Base-by-base conservation (phyloP, 2,113 vertebrate species). In the Syngnathus scovelli region DNA sequence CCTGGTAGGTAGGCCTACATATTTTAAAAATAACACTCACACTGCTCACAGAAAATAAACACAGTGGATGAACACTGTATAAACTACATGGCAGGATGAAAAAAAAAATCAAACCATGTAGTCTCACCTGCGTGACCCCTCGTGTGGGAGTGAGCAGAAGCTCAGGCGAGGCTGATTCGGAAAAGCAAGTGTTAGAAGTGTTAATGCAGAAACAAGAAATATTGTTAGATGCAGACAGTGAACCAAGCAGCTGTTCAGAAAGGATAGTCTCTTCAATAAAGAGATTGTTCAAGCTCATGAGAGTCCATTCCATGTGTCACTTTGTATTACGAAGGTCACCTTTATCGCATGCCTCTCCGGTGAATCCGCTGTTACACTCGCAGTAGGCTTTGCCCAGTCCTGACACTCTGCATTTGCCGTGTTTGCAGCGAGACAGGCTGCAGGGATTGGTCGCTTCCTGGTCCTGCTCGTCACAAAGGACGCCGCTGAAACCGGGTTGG, bases 371-470 rank as follows among this genome's bases (percentile, higher is more conserved):
- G 92, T 89, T 90, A 80, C 97, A 99, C 61, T 99, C 95, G 66
- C 96, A 99, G 90, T 98, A 99, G 12, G 95, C 92, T 85, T 94
- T 96, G 21, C 95, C 95, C 68, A 95, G 90, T 54, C 95, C 94
- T 0, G 96, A 98, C 78, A 98, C 92, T 80, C 95, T 89, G 73
- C 97, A 99, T 76, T 92, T 94, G 7, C 97, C 97, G 8, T 99
- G 94, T 86, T 98, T 99, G 83, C 97, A 99, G 74, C 81, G 92
- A 73, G 95, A 84, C 67, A 91, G 83, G 69, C 94, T 93, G 90
- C 97, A 99, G 66, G 94, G 93, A 86, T 90, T 94, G 55, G 91
- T 74, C 27, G 93, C 82, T 56, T 94, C 94, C 83, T 92, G 86
- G 66, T 87, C 93, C 74, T 93, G 93, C 86, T 95, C 95, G 33